Percentiles rank a stretch among this genome's conserved stretches.
Evolutionary conservation across 2,797 vertebrate genomes (phyloP).

Genomic region (Thamnophis elegans): DNA sequence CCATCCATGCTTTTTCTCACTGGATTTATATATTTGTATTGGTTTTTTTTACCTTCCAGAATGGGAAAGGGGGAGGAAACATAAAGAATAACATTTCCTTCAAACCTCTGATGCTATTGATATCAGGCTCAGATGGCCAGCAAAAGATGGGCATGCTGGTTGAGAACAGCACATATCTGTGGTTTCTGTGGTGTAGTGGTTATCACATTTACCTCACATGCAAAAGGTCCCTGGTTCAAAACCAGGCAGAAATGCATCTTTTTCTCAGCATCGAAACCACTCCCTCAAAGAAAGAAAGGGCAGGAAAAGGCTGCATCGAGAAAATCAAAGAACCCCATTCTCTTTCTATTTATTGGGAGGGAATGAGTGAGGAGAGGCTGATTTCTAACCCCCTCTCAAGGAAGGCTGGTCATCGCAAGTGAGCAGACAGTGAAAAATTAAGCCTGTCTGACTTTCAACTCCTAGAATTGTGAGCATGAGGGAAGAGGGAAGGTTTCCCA

Average conservation of each 20-base stretch:
- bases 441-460: neutral
- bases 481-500: neutral
- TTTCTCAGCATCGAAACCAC: neutral
- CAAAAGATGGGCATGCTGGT: neutral
- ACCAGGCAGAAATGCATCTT: neutral
- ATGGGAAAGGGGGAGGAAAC: neutral
- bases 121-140: neutral
- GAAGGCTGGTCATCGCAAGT: neutral
- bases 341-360: neutral
- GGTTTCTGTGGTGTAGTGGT: neutral
- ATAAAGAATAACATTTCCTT: neutral
- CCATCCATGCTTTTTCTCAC: neutral
- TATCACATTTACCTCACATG: neutral
- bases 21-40: neutral
- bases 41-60: neutral
- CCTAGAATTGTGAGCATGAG: neutral
- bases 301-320: neutral
- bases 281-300: neutral
- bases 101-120: neutral
- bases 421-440: neutral
- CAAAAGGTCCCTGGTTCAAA: neutral
- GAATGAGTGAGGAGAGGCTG: neutral
- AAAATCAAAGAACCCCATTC: neutral
- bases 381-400: neutral
- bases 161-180: neutral